A percentile compares a stretch with the other conserved stretches of the same genome.
Evolutionary conservation across 1,140 invertebrate species (phyloP).

Genomic region (Elysia chlorotica): DNA sequence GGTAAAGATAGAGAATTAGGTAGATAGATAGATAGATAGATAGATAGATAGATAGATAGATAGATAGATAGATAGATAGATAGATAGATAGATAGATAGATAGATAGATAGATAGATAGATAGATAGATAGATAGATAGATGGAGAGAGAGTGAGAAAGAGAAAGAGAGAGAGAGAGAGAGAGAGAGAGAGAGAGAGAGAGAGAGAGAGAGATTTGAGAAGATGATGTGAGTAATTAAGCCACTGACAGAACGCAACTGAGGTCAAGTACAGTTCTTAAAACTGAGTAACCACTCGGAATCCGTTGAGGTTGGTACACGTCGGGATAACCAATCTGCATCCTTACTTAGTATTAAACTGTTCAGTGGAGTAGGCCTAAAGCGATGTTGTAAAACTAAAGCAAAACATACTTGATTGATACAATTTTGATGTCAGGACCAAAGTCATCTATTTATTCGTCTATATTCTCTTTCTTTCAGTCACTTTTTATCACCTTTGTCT

Average conservation of each 20-base stretch:
- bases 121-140: not conserved
- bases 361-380: no score
- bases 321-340: no score
- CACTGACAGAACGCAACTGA: not conserved
- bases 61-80: not conserved
- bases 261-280: not conserved
- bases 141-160: not conserved
- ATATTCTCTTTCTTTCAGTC: no score
- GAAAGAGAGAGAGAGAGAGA: not conserved
- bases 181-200: not conserved
- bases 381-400: not conserved
- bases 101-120: not conserved
- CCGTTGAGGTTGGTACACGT: no score
- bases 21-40: not conserved
- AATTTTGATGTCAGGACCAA: not conserved
- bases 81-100: not conserved
- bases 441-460: no score
- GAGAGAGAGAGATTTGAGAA: not conserved
- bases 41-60: not conserved
- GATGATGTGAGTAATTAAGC: not conserved
- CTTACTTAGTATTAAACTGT: no score
- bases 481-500: no score
- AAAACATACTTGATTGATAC: not conserved
- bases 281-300: not conserved
- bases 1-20: not conserved